phyloP scores from a whole-genome alignment of 2,797 vertebrate species.

The Jordanella pulchra region DNA sequence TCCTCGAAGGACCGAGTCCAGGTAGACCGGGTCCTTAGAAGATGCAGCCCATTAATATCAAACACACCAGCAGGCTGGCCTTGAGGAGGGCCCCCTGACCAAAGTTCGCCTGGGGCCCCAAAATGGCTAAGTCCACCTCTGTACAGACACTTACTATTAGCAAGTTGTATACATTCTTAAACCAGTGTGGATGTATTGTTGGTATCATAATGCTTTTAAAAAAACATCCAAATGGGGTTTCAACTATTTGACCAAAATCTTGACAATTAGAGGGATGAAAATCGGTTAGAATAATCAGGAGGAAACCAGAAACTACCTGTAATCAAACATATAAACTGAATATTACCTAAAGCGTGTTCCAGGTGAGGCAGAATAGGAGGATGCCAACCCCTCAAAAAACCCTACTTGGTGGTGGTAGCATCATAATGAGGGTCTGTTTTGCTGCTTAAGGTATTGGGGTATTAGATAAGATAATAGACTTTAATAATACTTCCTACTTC shows the following conservation, averaged over 20 bases:
- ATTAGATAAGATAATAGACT: background rate
- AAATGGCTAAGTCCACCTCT: too few relatives aligned
- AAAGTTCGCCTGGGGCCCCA: too few relatives aligned
- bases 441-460: background rate
- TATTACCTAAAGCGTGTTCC: too few relatives aligned
- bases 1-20: too few relatives aligned
- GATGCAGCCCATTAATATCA: too few relatives aligned
- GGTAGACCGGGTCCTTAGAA: too few relatives aligned
- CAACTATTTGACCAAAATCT: background rate
- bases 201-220: background rate
- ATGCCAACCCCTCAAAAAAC: too few relatives aligned
- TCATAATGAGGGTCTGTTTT: background rate
- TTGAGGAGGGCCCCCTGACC: too few relatives aligned
- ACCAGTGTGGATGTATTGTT: background rate
- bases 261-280: background rate
- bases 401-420: background rate
- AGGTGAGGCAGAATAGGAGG: too few relatives aligned
- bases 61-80: too few relatives aligned
- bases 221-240: background rate
- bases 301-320: background rate
- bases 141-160: too few relatives aligned
- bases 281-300: background rate
- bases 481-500: too few relatives aligned
- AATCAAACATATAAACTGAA: background rate
- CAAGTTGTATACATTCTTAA: background rate